Evolutionary conservation across 2,888 invertebrate genomes (phyloP).

Genomic region (Drosophila ezoana): DNA sequence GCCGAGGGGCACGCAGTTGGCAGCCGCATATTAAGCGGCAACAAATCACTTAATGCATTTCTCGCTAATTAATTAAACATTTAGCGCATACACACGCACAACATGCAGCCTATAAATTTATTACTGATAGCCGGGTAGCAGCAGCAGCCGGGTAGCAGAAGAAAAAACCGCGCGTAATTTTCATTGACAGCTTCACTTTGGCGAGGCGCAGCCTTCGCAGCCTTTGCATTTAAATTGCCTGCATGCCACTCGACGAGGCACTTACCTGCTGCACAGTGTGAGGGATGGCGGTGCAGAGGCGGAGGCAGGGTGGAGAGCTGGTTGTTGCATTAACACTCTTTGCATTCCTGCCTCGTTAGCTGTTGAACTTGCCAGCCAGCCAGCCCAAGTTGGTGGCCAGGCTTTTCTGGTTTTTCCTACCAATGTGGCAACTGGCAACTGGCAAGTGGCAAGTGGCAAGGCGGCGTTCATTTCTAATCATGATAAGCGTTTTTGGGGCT

Average conservation of each 20-base stretch:
- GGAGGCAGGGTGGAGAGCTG: neutral
- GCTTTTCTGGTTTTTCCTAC: conserved; percentile 57
- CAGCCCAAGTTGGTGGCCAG: conserved; percentile 45
- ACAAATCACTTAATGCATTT: conserved; percentile 55
- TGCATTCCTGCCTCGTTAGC: conserved; percentile 67
- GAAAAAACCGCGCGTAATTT: conserved; percentile 66
- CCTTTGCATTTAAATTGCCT: conserved; percentile 77
- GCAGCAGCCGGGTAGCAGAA: conserved; percentile 11
- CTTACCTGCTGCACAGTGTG: conserved; percentile 25
- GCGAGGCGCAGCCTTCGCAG: conserved; percentile 19
- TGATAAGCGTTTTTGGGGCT: conserved; percentile 63
- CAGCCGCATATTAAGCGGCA: conserved; percentile 30
- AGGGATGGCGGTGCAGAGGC: neutral
- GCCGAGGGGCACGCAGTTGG: neutral
- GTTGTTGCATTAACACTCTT: conserved; percentile 66
- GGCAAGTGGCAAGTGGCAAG: conserved; percentile 7
- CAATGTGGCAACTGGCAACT: conserved; percentile 25
- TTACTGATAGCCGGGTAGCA: conserved; percentile 32
- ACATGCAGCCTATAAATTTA: conserved; percentile 64
- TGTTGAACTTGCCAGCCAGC: conserved; percentile 58
- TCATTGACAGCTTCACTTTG: conserved; percentile 78
- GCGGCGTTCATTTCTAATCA: conserved; percentile 56
- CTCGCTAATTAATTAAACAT: conserved; percentile 75
- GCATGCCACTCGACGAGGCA: conserved; percentile 64
- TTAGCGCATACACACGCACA: conserved; percentile 61